Conservation (phyloP, 2,888 invertebrate species). For the Nesidiocoris tenuis region DNA sequence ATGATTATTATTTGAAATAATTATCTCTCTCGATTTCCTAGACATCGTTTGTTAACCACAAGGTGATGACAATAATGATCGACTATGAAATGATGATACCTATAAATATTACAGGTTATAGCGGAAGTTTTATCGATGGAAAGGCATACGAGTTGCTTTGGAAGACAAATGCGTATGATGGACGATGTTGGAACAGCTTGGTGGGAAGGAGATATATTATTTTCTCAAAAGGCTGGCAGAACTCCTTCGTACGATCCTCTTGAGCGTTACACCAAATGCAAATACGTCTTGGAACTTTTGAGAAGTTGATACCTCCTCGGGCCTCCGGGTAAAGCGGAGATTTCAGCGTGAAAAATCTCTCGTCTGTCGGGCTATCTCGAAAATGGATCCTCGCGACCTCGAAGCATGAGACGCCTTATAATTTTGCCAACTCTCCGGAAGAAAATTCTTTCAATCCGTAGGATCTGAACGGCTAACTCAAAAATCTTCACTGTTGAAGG, state of each 20-base stretch:
- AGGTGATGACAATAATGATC: too few relatives aligned
- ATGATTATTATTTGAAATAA: too few relatives aligned
- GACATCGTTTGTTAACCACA: too few relatives aligned
- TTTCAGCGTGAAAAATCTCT: slow-evolving; percentile 1
- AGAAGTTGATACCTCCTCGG: slow-evolving; percentile 7
- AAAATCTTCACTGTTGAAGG: neutral
- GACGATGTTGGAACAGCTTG: neutral
- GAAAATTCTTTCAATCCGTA: neutral
- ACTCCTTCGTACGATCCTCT: neutral
- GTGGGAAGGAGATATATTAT: neutral
- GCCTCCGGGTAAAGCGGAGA: neutral
- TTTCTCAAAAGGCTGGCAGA: neutral
- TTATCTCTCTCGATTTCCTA: too few relatives aligned
- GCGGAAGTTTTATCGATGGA: too few relatives aligned
- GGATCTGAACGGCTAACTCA: too few relatives aligned
- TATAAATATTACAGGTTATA: too few relatives aligned
- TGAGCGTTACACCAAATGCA: slow-evolving; percentile 2
- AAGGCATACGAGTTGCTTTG: too few relatives aligned
- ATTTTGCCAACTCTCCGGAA: neutral
- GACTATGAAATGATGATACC: too few relatives aligned
- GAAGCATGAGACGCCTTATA: neutral
- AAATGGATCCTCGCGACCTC: neutral
- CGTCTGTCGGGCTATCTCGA: neutral
- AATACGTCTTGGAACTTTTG: slow-evolving; percentile 11
- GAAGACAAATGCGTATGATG: neutral